Evolutionary conservation across 2,888 invertebrate species (phyloP).

Genomic region (Ashinkailepas kermadecensis): DNA sequence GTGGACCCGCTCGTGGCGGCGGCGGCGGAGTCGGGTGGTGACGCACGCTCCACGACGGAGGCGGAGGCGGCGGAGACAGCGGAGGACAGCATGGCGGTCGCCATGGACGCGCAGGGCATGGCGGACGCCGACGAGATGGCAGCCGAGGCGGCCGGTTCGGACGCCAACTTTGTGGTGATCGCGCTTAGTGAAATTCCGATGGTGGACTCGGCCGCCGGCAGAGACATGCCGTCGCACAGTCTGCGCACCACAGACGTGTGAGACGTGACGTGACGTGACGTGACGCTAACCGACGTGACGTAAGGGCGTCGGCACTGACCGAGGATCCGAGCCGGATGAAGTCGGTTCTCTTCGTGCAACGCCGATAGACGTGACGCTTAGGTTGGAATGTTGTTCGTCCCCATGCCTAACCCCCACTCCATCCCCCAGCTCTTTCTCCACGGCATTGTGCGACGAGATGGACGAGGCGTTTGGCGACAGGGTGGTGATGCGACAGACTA

Average conservation of each 20-base stretch:
- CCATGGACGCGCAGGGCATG: no score
- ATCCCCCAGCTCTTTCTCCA: no score
- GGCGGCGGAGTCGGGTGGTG: neutral
- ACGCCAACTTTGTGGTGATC: neutral
- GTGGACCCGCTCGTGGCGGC: neutral
- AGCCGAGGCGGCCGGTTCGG: neutral
- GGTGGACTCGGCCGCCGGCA: neutral
- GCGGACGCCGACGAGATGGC: neutral
- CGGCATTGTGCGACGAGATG: no score
- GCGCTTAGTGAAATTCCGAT: neutral
- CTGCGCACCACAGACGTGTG: neutral
- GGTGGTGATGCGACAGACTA: no score
- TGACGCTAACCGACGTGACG: no score
- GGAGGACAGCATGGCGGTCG: neutral
- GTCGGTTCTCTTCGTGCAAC: no score
- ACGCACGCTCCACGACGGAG: neutral
- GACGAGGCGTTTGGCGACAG: no score
- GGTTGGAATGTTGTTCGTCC: no score
- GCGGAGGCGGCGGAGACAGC: neutral
- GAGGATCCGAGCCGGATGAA: no score
- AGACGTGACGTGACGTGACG: neutral
- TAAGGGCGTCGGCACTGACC: no score
- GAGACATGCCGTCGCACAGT: neutral
- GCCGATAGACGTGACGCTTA: no score
- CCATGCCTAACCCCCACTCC: no score